A percentile compares a stretch with the other conserved stretches of the same genome.
Evolutionary conservation across 2,113 vertebrate species (phyloP).

Genomic region (Morone chrysops): DNA sequence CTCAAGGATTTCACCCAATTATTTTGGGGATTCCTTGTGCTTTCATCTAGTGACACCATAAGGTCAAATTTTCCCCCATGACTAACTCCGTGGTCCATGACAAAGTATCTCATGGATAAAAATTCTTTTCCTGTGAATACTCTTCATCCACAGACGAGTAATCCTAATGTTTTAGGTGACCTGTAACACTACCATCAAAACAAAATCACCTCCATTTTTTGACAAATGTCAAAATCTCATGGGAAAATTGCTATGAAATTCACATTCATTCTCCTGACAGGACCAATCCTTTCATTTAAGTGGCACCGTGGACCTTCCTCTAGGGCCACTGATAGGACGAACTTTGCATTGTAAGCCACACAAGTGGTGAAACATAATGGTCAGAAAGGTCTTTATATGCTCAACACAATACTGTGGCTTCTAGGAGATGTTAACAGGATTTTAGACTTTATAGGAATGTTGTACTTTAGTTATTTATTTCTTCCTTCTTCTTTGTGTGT

Average conservation of each 20-base stretch:
- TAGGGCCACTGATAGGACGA: not conserved
- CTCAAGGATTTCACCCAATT: not conserved
- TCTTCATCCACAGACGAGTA: slow-evolving; percentile 17
- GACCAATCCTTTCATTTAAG: slow-evolving; percentile 2
- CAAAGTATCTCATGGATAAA: not conserved
- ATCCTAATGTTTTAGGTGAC: slow-evolving; percentile 29
- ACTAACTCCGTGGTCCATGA: not conserved
- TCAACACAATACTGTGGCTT: not conserved
- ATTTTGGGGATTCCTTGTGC: not conserved
- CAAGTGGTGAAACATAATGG: not conserved
- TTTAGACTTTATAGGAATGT: not conserved
- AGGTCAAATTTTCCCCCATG: not conserved
- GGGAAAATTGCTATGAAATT: slow-evolving; percentile 4
- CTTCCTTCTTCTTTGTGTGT: not conserved
- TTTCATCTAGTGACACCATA: not conserved
- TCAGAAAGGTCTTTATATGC: not conserved
- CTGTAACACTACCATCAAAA: slow-evolving; percentile 15
- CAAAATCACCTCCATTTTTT: slow-evolving; percentile 19
- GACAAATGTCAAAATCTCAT: slow-evolving; percentile 11
- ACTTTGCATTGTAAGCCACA: not conserved
- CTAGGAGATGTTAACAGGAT: not conserved
- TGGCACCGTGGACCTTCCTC: not conserved
- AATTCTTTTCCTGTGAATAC: not conserved
- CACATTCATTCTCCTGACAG: not conserved
- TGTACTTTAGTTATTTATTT: not conserved